Evolutionary conservation across 1,140 invertebrate genomes (phyloP), one percentile per base, ranked within the genome.

Genomic region (Alviniconcha marisindica): DNA sequence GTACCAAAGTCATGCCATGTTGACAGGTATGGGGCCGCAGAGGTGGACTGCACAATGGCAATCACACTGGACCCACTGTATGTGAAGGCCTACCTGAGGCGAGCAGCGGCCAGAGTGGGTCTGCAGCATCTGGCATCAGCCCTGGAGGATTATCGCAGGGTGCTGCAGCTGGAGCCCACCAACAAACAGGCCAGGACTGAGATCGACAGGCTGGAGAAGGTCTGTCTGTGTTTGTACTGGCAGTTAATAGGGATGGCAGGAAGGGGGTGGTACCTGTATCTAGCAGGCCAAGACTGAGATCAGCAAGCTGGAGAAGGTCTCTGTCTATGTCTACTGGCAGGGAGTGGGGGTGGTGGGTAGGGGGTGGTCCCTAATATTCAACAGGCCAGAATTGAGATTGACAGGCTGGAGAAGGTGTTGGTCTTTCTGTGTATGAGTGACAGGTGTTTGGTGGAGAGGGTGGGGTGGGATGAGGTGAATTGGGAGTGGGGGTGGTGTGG

Each of bases 61-160:
- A 90, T 97, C 60, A 93, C 95, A 74, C 91, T 97, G 31, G 96
- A 97, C 90, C 93, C 95, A 0, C 95, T 93, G 0, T 97, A 97
- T 91, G 95, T 96, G 0, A 98, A 97, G 93, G 96, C 96, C 2
- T 96, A 96, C 89, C 95, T 96, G 85, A 94, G 97, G 71, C 92
- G 97, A 87, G 96, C 96, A 4, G 94, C 94, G 28, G 96, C 96
- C 0, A 94, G 96, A 86, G 94, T 95, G 79, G 93, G 93, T 77
- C 90, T 96, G 38, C 94, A 94, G 83, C 95, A 95, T 87, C 93
- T 94, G 31, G 87, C 94, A 24, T 94, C 95, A 31, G 97, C 97
- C 0, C 94, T 95, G 85, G 86, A 93, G 54, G 97, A 97, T 90
- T 94, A 96, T 79, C 90, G 94, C 77, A 94, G 94, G 87, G 94